A percentile compares a stretch with the other conserved stretches of the same genome.
Conservation (phyloP, 2,113 vertebrate species). For the Strix aluco region DNA sequence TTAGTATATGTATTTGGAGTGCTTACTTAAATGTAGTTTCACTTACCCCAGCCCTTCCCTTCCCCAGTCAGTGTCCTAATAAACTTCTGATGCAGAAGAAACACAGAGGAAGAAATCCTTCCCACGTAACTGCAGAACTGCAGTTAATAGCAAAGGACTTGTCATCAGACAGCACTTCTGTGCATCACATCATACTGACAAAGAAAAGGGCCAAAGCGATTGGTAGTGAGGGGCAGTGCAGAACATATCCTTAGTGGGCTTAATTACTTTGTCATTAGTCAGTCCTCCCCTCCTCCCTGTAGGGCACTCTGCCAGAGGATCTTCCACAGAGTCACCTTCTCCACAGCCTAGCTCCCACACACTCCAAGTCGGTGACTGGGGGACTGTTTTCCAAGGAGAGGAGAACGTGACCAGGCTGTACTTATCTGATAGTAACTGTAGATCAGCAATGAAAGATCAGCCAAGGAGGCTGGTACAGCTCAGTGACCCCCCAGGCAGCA, state of each 20-base stretch:
- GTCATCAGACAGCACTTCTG: not conserved
- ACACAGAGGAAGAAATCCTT: not conserved
- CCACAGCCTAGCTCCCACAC: not conserved
- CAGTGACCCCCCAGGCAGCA: accelerated
- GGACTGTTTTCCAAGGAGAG: not conserved
- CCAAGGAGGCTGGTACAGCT: not conserved
- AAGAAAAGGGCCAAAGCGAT: not conserved
- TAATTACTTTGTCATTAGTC: not conserved
- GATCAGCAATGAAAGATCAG: not conserved
- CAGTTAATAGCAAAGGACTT: not conserved
- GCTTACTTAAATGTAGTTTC: not conserved
- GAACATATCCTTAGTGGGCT: not conserved
- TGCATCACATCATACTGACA: not conserved
- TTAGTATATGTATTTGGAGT: not conserved
- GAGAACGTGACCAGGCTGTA: not conserved
- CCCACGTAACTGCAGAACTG: not conserved
- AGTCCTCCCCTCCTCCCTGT: not conserved
- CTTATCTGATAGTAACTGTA: not conserved
- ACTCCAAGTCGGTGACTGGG: no score
- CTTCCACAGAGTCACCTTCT: not conserved
- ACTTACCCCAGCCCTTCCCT: not conserved
- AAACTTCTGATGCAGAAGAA: not conserved
- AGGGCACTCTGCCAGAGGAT: not conserved
- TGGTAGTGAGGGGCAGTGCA: not conserved
- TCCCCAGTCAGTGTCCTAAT: not conserved